Conservation (phyloP, 2,888 invertebrate genomes). For the Limenitis camilla region DNA sequence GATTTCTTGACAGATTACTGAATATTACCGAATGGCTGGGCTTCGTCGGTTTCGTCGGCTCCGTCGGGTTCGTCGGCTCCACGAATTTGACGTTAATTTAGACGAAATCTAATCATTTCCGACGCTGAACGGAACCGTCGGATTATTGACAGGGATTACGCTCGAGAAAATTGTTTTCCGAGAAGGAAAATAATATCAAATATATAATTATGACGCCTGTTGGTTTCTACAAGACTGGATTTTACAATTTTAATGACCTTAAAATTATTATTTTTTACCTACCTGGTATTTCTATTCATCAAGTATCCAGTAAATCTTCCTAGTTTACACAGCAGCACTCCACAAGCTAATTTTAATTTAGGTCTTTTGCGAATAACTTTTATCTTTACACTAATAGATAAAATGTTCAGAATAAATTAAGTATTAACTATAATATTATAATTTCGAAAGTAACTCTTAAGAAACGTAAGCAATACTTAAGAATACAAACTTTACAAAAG, state of each 20-base stretch:
- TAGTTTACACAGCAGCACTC: no score
- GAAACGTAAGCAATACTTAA: no score
- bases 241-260: not conserved
- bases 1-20: conserved; percentile 9
- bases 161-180: conserved; percentile 18
- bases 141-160: conserved; percentile 23
- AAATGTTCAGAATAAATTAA: no score
- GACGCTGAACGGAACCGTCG: conserved; percentile 15
- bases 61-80: not conserved
- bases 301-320: no score
- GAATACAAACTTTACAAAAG: no score
- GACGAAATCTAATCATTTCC: conserved; percentile 22
- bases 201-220: conserved; percentile 20
- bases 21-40: conserved; percentile 8
- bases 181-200: conserved; percentile 17
- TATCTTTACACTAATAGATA: no score
- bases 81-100: conserved; percentile 21
- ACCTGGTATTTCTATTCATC: no score
- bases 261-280: not conserved
- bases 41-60: not conserved
- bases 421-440: no score
- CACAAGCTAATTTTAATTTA: no score
- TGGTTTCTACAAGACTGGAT: not conserved
- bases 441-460: no score
- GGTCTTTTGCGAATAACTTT: no score